Evolutionary conservation across 2,888 invertebrate genomes (phyloP), one percentile per base, ranked within the genome.

Genomic region (Oithona nana): DNA sequence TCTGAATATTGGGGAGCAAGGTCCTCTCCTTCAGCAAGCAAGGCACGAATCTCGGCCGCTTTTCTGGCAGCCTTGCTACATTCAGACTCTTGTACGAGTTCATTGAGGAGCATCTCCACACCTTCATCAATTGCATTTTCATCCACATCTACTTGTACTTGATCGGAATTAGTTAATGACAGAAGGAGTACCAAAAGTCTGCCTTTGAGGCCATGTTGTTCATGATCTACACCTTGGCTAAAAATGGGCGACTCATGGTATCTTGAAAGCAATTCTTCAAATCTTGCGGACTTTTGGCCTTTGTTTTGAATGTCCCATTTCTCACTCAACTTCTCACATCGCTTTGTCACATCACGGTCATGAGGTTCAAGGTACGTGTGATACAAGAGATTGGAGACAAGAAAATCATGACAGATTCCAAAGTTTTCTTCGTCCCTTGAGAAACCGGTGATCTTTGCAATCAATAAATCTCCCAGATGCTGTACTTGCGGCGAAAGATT

Each of bases 321-420:
- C n/a, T 55, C 24, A 11, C 28, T 28, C 20, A 64, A 1, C 3
- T 59, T 59, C 30, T 63, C 1, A 31, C 29, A 54, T 30, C 56
- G 48, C 20, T 30, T 50, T 24, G 51, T 31, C 50, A 64, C 51
- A 1, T 57, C 39, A 26, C 57, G 56, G 8, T 57, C 51, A 54
- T 30, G 51, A 1, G 64, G 62, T 28, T 64, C 64, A 39, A 63
- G 58, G 24, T 50, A 64, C 2, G 49, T 56, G 52, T 64, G 64
- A 50, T 63, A 64, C 28, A 63, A 26, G 16, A 64, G 29, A 63
- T 64, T 64, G 48, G 64, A 64, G 22, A 63, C 31, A 29, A 58
- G 67, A 26, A 62, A 62, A 20, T 29, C 52, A 22, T 62, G 56
- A 39, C 62, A 62, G n/a, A 62, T 56, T 31, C 22, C 31, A 62